Conservation (phyloP, 64 coral and sea anemone species). For the Porites lutea region DNA sequence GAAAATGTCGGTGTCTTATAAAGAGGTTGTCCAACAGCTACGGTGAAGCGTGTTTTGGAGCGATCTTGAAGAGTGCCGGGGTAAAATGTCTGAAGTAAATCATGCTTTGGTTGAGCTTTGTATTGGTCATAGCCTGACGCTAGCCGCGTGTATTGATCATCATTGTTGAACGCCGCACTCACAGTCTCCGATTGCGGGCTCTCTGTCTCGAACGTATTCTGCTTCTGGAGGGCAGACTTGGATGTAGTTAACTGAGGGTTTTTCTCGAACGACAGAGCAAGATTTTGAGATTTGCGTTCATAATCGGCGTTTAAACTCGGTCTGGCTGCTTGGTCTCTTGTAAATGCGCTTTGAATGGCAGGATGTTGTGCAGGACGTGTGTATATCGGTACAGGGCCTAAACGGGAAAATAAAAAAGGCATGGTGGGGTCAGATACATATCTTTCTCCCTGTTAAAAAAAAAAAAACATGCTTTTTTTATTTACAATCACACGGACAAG, state of each 20-base stretch:
- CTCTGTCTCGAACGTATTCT: background rate
- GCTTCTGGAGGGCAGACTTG: background rate
- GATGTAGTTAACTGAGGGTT: background rate
- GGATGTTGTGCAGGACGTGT: background rate
- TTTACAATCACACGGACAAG: no score
- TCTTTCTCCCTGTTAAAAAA: no score
- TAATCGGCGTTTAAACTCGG: conserved; percentile 10
- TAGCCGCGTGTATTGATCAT: conserved; percentile 13
- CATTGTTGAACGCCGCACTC: background rate
- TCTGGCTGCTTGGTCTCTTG: conserved; percentile 22
- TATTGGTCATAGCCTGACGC: background rate
- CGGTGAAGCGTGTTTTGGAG: background rate
- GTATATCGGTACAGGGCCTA: background rate
- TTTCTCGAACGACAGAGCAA: conserved; percentile 6
- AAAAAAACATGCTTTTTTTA: no score
- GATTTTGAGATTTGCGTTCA: conserved; percentile 30
- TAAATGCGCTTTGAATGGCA: background rate
- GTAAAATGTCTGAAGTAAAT: conserved; percentile 36
- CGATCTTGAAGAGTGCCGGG: conserved; percentile 19
- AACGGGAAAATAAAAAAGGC: background rate
- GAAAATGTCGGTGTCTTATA: background rate
- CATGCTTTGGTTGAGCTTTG: background rate
- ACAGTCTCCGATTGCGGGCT: background rate
- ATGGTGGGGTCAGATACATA: no score
- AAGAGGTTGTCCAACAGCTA: conserved; percentile 64